Percentiles rank a stretch among this genome's conserved stretches.
These are phyloP conservation scores for Strix occidentalis DNA, from an alignment of 2,797 vertebrate genomes.

Conservation along the genomic window DNA sequence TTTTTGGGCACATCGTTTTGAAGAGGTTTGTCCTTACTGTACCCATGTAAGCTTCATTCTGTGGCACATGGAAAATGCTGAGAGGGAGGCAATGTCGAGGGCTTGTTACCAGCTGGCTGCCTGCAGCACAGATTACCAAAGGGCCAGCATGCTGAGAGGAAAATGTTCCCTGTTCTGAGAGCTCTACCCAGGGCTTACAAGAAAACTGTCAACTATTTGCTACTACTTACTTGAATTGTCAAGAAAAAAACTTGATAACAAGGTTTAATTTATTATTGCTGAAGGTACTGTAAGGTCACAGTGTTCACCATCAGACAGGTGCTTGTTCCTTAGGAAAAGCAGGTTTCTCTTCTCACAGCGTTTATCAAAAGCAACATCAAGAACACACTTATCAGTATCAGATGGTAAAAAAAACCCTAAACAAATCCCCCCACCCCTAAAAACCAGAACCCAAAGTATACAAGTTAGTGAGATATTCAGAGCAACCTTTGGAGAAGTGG, in stretches of 20 bases:
- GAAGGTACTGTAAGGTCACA: background rate
- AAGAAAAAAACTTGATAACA: background rate
- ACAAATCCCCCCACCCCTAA: no score
- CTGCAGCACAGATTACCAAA: background rate
- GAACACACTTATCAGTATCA: background rate
- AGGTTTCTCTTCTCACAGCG: background rate
- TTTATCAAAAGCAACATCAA: background rate
- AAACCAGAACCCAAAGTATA: background rate
- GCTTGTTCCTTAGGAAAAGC: background rate
- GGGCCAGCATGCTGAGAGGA: background rate
- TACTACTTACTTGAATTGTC: background rate
- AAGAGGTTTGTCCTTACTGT: background rate
- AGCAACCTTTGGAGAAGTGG: background rate
- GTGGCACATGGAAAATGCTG: background rate
- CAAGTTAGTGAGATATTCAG: background rate
- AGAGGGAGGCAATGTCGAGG: background rate
- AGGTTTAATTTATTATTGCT: background rate
- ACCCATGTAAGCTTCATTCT: background rate
- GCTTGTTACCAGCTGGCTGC: background rate
- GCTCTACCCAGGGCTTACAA: background rate
- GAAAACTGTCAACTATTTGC: background rate
- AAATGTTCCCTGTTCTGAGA: background rate
- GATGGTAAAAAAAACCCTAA: background rate
- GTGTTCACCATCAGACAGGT: background rate
- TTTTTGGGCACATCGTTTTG: background rate